phyloP scores from a whole-genome alignment of 2,113 vertebrate species.

The Tichodroma muraria region DNA sequence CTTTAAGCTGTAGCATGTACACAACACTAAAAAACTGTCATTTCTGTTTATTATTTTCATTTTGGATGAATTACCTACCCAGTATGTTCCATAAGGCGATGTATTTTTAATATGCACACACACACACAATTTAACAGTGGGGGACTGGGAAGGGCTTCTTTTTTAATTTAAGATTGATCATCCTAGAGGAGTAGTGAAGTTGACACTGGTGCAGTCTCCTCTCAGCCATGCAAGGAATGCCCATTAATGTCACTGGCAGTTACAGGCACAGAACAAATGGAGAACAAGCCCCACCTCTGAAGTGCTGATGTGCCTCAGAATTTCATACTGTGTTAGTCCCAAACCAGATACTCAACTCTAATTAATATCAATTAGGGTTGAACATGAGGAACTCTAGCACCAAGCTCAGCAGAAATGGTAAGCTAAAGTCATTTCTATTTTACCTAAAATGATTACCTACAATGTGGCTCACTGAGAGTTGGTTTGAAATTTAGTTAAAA shows the following conservation, averaged over 20 bases:
- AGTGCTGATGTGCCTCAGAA: neutral
- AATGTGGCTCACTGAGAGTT: neutral
- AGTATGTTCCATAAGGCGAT: neutral
- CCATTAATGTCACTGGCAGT: slow-evolving; percentile 52
- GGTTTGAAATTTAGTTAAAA: slow-evolving; percentile 64
- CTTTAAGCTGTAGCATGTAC: neutral
- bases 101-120: neutral
- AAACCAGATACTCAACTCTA: neutral
- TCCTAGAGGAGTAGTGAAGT: neutral
- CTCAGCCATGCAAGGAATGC: slow-evolving; percentile 42
- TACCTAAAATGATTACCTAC: slow-evolving; percentile 40
- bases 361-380: neutral
- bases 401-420: neutral
- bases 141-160: neutral
- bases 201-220: slow-evolving; percentile 4
- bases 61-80: neutral
- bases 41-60: neutral
- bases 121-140: neutral
- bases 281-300: slow-evolving; percentile 20
- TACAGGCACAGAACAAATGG: slow-evolving; percentile 52
- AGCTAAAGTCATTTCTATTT: neutral
- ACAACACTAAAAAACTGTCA: neutral
- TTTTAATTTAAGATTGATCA: neutral
- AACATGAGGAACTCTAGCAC: neutral
- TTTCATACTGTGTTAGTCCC: neutral